Base-by-base conservation (phyloP, 1,140 invertebrate species). In the Copidosoma floridanum region DNA sequence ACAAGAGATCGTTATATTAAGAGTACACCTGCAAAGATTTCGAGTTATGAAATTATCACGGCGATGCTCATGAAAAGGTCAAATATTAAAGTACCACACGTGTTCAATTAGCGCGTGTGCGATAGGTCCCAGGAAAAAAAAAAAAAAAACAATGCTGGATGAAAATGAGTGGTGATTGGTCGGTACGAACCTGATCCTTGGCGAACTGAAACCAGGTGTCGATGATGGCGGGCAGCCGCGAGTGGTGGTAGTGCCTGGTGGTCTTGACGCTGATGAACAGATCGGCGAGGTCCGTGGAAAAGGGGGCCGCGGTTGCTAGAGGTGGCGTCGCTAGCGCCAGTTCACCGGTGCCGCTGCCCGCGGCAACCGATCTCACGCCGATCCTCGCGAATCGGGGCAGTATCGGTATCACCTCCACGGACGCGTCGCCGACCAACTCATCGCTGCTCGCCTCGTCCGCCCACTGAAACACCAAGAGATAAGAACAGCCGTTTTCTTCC, bases 221-320 rank as follows among this genome's bases (percentile, higher is more conserved):
- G 71, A 97, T 84, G 68, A 97, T 91, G 56, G 93, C 84, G n/a
- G 91, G 89, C 63, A 97, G 73, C 61, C 95, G 84, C 27, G 87
- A 86, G 59, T 86, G 79, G 76, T 97, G 93, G 81, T 94, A 95
- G 78, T 88, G 86, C 72, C 88, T 88, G 27, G 94, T 95, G 47
- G 94, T 97, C 83, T 97, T 97, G 18, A 97, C 92, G 81, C 92
- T 94, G 74, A 97, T 91, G 80, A 95, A 97, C 66, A 97, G 83
- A 77, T 95, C 93, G 75, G 91, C 84, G 58, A 95, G 81, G 52
- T 83, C 85, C 41, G 88, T 89, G 48, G 86, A 83, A 65, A 86
- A 88, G 64, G 84, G 86, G 67, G 83, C 82, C 68, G 84, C 84
- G 65, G 87, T 89, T 40, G 79, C 78, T 27, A 81, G 76, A 61